Evolutionary conservation across 2,797 vertebrate species (phyloP).

Genomic region (Labroides dimidiatus): DNA sequence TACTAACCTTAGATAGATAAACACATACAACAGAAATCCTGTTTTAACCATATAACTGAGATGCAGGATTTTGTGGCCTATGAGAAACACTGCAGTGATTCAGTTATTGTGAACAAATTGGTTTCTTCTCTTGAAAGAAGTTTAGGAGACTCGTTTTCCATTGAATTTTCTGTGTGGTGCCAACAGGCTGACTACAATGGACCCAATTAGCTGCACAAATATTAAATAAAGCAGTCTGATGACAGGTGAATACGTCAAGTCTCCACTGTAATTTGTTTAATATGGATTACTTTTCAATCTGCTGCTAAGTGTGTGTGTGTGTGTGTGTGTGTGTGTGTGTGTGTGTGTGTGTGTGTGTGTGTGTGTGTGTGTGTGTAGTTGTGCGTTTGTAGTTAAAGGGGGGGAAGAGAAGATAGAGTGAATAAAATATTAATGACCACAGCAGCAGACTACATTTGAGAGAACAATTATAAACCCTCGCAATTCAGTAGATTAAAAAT

Average conservation of each 20-base stretch:
- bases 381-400: slow-evolving; percentile 7
- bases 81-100: slow-evolving; percentile 1
- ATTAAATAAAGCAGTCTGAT: slow-evolving; percentile 37
- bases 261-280: slow-evolving; percentile 44
- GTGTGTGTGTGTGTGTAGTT: background rate
- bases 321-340: no score
- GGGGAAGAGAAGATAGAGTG: background rate
- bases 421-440: slow-evolving; percentile 33
- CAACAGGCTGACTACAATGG: slow-evolving; percentile 11
- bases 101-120: slow-evolving; percentile 17
- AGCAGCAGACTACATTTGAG: slow-evolving; percentile 7
- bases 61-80: slow-evolving; percentile 5
- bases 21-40: slow-evolving; percentile 4
- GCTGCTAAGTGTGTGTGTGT: background rate
- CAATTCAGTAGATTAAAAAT: slow-evolving; percentile 26
- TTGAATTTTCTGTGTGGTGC: slow-evolving; percentile 14
- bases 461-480: slow-evolving; percentile 35
- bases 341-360: no score
- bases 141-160: slow-evolving; percentile 2
- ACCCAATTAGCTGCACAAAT: slow-evolving; percentile 37
- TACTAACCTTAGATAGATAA: slow-evolving; percentile 34
- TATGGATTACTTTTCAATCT: slow-evolving; percentile 46
- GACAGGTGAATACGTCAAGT: slow-evolving; percentile 25
- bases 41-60: background rate
- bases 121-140: slow-evolving; percentile 4